Conservation (phyloP, 2,797 vertebrate species). For the Neosalanx taihuensis region DNA sequence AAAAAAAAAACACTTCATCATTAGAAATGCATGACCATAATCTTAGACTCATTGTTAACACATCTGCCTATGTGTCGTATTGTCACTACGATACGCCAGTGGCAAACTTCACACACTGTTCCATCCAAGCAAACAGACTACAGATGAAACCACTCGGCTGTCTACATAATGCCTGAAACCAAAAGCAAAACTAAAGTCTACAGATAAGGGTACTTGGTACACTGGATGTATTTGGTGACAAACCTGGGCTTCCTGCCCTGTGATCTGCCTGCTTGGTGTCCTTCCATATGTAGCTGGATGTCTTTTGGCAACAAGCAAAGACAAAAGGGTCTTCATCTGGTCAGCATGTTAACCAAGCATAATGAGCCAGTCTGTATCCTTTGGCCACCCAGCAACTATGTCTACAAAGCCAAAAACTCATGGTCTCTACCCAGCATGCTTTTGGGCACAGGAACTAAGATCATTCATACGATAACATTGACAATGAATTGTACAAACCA, state of each 20-base stretch:
- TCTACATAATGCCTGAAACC: conserved; percentile 4
- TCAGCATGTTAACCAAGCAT: conserved; percentile 47
- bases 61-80: conserved; percentile 43
- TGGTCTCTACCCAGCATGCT: conserved; percentile 19
- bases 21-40: conserved; percentile 33
- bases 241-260: conserved; percentile 32
- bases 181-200: conserved; percentile 8
- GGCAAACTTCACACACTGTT: conserved; percentile 28
- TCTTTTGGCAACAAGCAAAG: conserved; percentile 38
- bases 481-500: conserved; percentile 1
- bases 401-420: conserved; percentile 41
- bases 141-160: conserved; percentile 12
- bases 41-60: conserved; percentile 44
- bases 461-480: conserved; percentile 21
- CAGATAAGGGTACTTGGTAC: conserved; percentile 5
- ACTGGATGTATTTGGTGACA: conserved; percentile 14
- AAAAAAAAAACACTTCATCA: conserved; percentile 5
- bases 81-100: conserved; percentile 29
- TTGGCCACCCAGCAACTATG: conserved; percentile 32
- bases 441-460: conserved; percentile 17
- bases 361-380: conserved; percentile 42
- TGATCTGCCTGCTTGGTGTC: conserved; percentile 34
- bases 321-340: conserved; percentile 53
- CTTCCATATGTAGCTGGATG: conserved; percentile 41
- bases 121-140: conserved; percentile 17